Base-by-base conservation (phyloP, 2,113 vertebrate genomes). In the Heterotis niloticus region DNA sequence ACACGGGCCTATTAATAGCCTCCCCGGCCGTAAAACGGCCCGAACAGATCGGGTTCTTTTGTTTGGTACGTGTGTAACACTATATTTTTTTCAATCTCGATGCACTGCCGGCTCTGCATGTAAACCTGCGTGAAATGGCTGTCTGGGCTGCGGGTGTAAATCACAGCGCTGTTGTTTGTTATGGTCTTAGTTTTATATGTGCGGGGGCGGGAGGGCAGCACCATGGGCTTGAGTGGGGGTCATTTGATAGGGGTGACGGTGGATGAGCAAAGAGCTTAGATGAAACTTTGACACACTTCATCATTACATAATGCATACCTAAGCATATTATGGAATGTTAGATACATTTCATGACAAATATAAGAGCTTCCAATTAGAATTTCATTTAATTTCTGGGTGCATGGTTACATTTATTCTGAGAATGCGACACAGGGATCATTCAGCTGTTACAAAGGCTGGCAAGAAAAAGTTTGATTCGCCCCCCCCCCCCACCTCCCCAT, bases 91-190 rank as follows among this genome's bases (percentile, higher is more conserved):
- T 57, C 90, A 91, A 90, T 90, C 88, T 88, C 89, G 85, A 90
- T 89, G 84, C 88, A 86, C 85, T 83, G 87, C 87, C 87, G 89
- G 87, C 86, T 89, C 83, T 84, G 87, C 79, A 81, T 87, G 89
- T 85, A 89, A 92, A 93, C 91, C 91, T 87, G 91, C 92, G 91
- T 94, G 93, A 93, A 93, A 94, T 93, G 87, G 86, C 88, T 91
- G 92, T 94, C 92, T 93, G 91, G 90, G 87, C 86, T 81, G 78
- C 76, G 34, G 84, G 85, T 79, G 82, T 94, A 93, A 93, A 93
- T 94, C 92, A 91, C 81, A 4, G 62, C 65, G 82, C 80, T 66
- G 69, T 87, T 90, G 90, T 93, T 93, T 91, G 88, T 91, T 88
- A 85, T 89, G 85, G 84, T 83, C 70, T 85, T 83, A 83, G 79